Base-by-base conservation (phyloP, 2,888 invertebrate genomes). In the Acanthacorydalis orientalis region DNA sequence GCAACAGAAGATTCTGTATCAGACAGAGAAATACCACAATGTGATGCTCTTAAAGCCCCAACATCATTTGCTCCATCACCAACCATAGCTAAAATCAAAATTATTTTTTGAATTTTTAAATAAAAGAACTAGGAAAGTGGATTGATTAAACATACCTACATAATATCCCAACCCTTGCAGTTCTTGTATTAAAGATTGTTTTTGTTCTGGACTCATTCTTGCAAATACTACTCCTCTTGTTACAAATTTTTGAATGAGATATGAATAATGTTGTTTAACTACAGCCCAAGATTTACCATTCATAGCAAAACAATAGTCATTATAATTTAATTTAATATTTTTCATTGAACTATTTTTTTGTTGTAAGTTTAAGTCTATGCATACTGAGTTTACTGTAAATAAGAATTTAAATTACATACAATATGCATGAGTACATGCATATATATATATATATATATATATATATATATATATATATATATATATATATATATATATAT, bases 61-160 rank as follows among this genome's bases (percentile, higher is more conserved):
- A 93, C 95, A 65, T 96, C 96, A 66, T 96, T 96, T 0, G 95
- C 93, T 6, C 96, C 96, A 67, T 96, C 96, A 0, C 96, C 96
- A 57, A 95, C 95, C 92, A 92, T 92, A 0, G 83, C 89, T 77
- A 71, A 57, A 65, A 64, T 53, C n/a, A 51, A 56, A 44, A 49
- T 47, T 50, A 12, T 9, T 39, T n/a, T 9, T 15, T 9, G 14
- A n/a, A 16, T n/a, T n/a, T 16, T n/a, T n/a, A 4, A 42, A 39
- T 49, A 34, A 23, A 40, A 49, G 35, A 38, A 43, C 50, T 14
- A 33, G 12, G 11, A 12, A 11, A 37, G 10, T 31, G 15, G 8
- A 16, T 4, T 41, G 11, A 7, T 41, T 16, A 12, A 50, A 69
- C 85, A 72, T 59, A 76, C 88, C 88, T 43, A 92, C 89, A 57